Evolutionary conservation across 1,140 invertebrate genomes (phyloP).

Genomic region (Pseudomyrmex cubaensis): DNA sequence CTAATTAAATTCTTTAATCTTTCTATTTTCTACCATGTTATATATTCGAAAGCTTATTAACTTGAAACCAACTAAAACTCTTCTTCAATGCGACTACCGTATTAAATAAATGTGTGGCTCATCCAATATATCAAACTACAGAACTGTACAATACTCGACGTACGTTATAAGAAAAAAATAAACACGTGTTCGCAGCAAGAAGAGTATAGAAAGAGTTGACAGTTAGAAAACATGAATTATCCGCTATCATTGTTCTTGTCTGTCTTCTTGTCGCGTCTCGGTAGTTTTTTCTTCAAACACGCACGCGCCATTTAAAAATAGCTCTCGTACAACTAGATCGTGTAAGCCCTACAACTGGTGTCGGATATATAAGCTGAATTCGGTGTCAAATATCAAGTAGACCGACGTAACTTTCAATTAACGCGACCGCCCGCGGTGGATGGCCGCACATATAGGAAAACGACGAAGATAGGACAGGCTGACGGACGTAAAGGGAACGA

Average conservation of each 20-base stretch:
- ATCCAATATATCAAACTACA: neutral
- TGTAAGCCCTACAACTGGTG: neutral
- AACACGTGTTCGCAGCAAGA: neutral
- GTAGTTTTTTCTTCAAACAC: neutral
- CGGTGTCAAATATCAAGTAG: conserved; percentile 41
- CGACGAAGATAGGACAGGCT: conserved; percentile 40
- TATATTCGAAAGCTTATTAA: too few relatives aligned
- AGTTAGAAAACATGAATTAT: conserved; percentile 41
- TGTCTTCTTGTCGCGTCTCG: conserved; percentile 29
- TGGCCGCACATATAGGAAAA: conserved; percentile 4
- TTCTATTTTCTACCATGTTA: neutral
- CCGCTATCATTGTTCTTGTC: neutral
- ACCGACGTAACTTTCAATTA: conserved; percentile 52
- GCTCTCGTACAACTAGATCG: neutral
- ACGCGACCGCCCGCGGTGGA: conserved; percentile 28
- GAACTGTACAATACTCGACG: too few relatives aligned
- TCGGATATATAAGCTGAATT: conserved; percentile 3
- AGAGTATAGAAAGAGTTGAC: conserved; percentile 15
- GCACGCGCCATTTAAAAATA: conserved; percentile 32
- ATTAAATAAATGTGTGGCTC: neutral
- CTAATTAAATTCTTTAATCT: neutral
- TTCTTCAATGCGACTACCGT: neutral
- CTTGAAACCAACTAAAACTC: neutral
- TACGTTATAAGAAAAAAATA: neutral
- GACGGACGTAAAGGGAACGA: conserved; percentile 32